Conservation (phyloP, 2,113 vertebrate species). For the Perca flavescens region DNA sequence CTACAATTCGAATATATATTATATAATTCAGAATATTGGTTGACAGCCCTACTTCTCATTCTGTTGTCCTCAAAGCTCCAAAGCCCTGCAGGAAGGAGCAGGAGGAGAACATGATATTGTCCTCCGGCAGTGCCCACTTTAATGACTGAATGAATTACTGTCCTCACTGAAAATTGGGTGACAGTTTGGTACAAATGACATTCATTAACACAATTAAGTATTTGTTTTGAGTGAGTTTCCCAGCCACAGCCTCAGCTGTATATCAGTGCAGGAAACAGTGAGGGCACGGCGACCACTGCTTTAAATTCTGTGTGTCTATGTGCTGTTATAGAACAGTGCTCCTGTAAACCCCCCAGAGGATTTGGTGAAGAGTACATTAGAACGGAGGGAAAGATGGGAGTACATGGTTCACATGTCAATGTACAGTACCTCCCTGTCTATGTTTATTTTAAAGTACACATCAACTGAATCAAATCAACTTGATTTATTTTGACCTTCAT, state of each 20-base stretch:
- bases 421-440: neutral
- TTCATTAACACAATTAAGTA: neutral
- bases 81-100: neutral
- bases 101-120: neutral
- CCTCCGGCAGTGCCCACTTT: neutral
- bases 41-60: too few species aligned
- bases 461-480: neutral
- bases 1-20: too few species aligned
- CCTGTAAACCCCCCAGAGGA: neutral
- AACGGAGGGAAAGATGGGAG: neutral
- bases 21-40: too few species aligned
- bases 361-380: neutral
- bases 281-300: neutral
- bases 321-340: neutral
- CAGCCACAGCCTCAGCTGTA: neutral
- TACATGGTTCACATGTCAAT: neutral
- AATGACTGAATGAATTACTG: neutral
- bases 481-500: neutral
- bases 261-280: neutral
- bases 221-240: slow-evolving; percentile 1
- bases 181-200: neutral
- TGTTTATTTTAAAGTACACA: neutral
- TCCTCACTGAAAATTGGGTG: neutral
- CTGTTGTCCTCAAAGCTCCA: too few species aligned
- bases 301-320: neutral